Evolutionary conservation across 2,113 vertebrate genomes (phyloP).

Genomic region (Eurypyga helias): DNA sequence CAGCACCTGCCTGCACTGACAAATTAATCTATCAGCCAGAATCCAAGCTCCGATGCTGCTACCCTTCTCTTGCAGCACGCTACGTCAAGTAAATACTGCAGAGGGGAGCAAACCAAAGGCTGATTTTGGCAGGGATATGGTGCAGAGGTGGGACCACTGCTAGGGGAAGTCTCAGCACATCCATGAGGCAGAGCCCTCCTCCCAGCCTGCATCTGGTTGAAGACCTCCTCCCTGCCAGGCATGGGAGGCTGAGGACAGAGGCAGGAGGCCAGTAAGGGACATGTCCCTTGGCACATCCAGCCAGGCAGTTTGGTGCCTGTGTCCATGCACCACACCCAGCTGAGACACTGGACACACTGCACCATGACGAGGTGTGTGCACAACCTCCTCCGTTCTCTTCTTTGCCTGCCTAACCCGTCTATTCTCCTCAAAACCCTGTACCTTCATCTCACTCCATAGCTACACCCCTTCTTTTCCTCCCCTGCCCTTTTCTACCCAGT

Average conservation of each 20-base stretch:
- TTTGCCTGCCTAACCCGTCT: not conserved
- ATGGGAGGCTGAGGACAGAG: not conserved
- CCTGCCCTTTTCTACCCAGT: not conserved
- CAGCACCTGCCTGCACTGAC: not conserved
- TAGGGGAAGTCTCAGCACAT: not conserved
- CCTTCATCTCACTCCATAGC: not conserved
- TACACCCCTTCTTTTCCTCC: not conserved
- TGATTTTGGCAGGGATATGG: not conserved
- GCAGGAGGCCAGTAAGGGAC: rapidly evolving
- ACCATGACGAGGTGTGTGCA: rapidly evolving
- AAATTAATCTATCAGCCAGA: rapidly evolving
- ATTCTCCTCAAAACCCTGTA: not conserved
- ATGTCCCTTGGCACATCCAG: rapidly evolving
- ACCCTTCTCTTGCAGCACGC: not conserved
- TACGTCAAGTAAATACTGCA: not conserved
- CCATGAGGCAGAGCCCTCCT: not conserved
- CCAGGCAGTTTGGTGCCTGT: too few relatives aligned
- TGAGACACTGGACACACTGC: rapidly evolving
- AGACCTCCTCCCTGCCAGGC: not conserved
- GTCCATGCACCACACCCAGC: rapidly evolving
- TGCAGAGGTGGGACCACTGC: not conserved
- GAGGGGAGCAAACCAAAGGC: not conserved
- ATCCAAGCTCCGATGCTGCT: not conserved
- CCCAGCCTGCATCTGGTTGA: rapidly evolving
- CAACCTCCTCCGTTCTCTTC: not conserved